A percentile compares a stretch with the other conserved stretches of the same genome.
Evolutionary conservation across 2,113 vertebrate genomes (phyloP).

Genomic region (Sylvilagus bachmani): DNA sequence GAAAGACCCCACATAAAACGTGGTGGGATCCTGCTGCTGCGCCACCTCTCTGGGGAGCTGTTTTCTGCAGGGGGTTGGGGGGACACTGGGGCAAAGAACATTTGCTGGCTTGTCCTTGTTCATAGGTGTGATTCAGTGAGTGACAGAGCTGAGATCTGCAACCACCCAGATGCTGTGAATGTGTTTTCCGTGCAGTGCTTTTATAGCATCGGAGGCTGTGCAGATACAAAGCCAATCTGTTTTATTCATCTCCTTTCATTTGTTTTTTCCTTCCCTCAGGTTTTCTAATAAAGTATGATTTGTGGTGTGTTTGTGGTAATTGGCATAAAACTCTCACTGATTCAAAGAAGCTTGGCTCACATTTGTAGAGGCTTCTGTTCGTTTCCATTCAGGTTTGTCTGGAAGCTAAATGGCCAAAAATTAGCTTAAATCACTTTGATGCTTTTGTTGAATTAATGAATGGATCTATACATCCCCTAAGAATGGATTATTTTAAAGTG

Average conservation of each 20-base stretch:
- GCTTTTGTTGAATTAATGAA: neutral
- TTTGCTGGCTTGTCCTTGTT: neutral
- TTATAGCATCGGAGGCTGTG: neutral
- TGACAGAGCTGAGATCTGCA: neutral
- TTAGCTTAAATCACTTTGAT: slow-evolving; percentile 17
- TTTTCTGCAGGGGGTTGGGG: neutral
- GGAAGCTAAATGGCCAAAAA: neutral
- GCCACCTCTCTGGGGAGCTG: neutral
- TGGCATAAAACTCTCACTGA: neutral
- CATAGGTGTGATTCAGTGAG: neutral
- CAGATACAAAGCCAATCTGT: neutral
- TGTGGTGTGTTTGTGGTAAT: neutral
- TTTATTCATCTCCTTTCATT: neutral
- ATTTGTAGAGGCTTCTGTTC: neutral
- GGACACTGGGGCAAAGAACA: neutral
- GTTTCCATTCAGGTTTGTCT: neutral
- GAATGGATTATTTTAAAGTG: neutral
- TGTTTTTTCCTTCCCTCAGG: neutral
- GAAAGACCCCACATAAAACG: neutral
- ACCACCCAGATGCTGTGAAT: neutral
- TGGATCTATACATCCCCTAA: neutral
- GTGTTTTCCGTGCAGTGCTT: neutral
- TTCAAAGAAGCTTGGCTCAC: neutral
- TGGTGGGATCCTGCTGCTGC: fast-evolving
- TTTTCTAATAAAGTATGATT: slow-evolving; percentile 32